These are phyloP conservation scores for Ptilonorhynchus violaceus DNA, from an alignment of 2,113 vertebrate species.

Conservation along the genomic window DNA sequence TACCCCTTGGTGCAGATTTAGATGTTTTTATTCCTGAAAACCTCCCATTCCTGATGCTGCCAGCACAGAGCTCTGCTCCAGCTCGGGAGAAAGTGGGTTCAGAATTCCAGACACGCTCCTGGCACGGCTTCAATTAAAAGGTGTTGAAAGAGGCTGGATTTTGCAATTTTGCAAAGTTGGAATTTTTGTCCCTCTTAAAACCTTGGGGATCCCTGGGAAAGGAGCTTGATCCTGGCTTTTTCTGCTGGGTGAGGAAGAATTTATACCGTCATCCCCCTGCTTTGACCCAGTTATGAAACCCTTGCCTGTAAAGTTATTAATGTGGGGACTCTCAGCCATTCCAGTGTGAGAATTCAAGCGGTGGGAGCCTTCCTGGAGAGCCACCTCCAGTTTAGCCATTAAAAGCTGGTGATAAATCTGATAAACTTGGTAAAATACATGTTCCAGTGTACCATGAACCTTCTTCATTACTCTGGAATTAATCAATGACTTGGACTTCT, in stretches of 20 bases:
- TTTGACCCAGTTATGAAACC: slow-evolving; percentile 32
- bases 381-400: neutral
- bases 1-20: neutral
- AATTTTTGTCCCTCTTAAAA: neutral
- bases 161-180: neutral
- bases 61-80: neutral
- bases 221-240: slow-evolving; percentile 7
- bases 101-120: neutral
- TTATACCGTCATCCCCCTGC: neutral
- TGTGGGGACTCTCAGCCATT: neutral
- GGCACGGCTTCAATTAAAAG: neutral
- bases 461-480: slow-evolving; percentile 6
- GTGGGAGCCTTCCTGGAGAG: neutral
- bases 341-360: neutral
- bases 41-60: neutral
- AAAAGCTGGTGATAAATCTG: neutral
- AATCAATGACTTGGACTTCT: neutral
- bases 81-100: neutral
- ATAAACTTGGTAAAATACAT: neutral
- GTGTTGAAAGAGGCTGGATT: neutral
- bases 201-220: slow-evolving; percentile 24
- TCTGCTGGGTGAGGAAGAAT: slow-evolving; percentile 1
- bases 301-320: neutral
- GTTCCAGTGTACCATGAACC: neutral
- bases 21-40: neutral